Evolutionary conservation across 2,888 invertebrate genomes (phyloP).

Genomic region (Cosmia pyralina): DNA sequence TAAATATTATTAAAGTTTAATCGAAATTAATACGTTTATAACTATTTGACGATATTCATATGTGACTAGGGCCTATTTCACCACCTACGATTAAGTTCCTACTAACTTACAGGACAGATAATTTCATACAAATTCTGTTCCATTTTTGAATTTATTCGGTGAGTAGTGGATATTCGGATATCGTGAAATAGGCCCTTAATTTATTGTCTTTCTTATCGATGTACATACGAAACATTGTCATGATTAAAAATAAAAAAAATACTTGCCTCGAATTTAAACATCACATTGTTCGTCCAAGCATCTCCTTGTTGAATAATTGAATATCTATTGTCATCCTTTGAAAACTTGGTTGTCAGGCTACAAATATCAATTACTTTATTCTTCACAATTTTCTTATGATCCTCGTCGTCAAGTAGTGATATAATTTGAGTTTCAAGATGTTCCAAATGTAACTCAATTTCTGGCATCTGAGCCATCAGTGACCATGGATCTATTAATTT

Average conservation of each 20-base stretch:
- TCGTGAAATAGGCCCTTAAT: no score
- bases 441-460: conserved; percentile 20
- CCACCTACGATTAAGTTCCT: no score
- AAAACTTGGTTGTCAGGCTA: conserved; percentile 36
- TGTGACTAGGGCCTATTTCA: no score
- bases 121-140: no score
- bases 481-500: conserved; percentile 62
- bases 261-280: conserved; percentile 72
- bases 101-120: no score
- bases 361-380: conserved; percentile 50
- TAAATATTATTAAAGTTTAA: not conserved
- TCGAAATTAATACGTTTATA: not conserved
- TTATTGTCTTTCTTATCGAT: conserved; percentile 1
- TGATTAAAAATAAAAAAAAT: not conserved
- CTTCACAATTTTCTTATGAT: conserved; percentile 61
- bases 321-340: conserved; percentile 63
- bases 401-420: conserved; percentile 63
- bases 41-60: not conserved
- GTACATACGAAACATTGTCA: not conserved
- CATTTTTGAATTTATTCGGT: no score
- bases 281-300: conserved; percentile 76
- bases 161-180: no score
- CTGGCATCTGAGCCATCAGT: not conserved
- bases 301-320: conserved; percentile 75
- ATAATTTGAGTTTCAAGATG: conserved; percentile 55